Evolutionary conservation across 2,113 vertebrate species (phyloP).

Genomic region (Sphyrna mokarran): DNA sequence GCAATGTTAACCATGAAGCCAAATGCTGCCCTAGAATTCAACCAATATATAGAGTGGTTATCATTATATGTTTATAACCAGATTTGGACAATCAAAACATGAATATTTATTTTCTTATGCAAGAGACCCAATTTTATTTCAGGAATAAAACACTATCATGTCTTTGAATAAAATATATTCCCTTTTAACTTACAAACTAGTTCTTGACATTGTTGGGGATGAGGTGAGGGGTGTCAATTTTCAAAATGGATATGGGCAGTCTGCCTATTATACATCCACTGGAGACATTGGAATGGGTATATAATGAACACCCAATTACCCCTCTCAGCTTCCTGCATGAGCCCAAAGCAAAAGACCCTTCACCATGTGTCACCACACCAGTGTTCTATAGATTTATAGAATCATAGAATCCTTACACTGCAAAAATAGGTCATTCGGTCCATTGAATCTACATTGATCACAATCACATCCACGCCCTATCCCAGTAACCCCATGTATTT

Average conservation of each 20-base stretch:
- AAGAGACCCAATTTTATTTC: neutral
- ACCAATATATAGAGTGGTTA: neutral
- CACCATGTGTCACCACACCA: neutral
- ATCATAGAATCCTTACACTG: too few species aligned
- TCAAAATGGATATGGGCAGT: neutral
- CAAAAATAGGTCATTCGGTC: too few species aligned
- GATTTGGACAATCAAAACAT: neutral
- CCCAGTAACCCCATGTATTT: too few species aligned
- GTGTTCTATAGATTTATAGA: neutral
- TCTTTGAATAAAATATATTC: neutral
- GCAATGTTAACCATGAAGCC: too few species aligned
- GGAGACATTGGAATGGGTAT: neutral
- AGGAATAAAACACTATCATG: neutral
- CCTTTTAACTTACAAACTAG: neutral
- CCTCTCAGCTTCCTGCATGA: neutral
- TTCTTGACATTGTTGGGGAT: neutral
- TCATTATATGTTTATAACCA: neutral
- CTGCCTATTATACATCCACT: neutral
- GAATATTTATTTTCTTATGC: neutral
- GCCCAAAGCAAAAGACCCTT: neutral
- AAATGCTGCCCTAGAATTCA: neutral
- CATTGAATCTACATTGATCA: too few species aligned
- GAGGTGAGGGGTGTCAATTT: neutral
- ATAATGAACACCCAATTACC: neutral
- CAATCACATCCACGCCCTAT: too few species aligned